These are phyloP conservation scores for Paramisgurnus dabryanus DNA, from an alignment of 2,113 vertebrate genomes.

Conservation along the genomic window DNA sequence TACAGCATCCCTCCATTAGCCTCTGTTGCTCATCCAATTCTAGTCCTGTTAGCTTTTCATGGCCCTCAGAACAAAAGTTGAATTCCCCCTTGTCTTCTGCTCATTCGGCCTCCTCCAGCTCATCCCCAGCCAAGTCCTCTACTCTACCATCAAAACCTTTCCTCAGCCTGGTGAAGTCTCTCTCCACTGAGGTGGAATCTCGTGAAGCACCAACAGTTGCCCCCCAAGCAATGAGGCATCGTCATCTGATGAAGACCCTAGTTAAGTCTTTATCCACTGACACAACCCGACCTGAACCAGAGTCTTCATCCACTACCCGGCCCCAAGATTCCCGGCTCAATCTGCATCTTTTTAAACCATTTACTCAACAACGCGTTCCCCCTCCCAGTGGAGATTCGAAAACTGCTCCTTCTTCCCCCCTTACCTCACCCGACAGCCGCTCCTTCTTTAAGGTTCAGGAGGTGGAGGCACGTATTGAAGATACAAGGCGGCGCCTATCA, in stretches of 20 bases:
- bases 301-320: slow-evolving; percentile 72
- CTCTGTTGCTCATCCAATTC: slow-evolving; percentile 58
- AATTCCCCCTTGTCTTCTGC: slow-evolving; percentile 56
- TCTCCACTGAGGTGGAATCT: slow-evolving; percentile 91
- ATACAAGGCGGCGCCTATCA: slow-evolving; percentile 92
- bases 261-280: slow-evolving; percentile 97
- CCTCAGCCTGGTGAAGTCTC: slow-evolving; percentile 89
- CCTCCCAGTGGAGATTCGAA: slow-evolving; percentile 86
- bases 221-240: slow-evolving; percentile 76
- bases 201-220: slow-evolving; percentile 77
- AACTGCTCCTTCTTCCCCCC: slow-evolving; percentile 94
- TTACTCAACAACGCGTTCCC: slow-evolving; percentile 87
- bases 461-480: slow-evolving; percentile 97
- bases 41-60: slow-evolving; percentile 65
- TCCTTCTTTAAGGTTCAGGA: slow-evolving; percentile 99
- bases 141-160: slow-evolving; percentile 84
- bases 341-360: slow-evolving; percentile 95
- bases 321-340: slow-evolving; percentile 89
- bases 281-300: slow-evolving; percentile 84
- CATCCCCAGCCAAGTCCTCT: slow-evolving; percentile 83
- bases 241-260: slow-evolving; percentile 95
- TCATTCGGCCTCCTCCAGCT: slow-evolving; percentile 70
- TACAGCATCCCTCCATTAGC: slow-evolving; percentile 65
- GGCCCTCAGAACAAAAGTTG: slow-evolving; percentile 76
- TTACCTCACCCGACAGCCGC: slow-evolving; percentile 90